These are phyloP conservation scores for Catharus ustulatus DNA, from an alignment of 2,797 vertebrate species.

Conservation along the genomic window DNA sequence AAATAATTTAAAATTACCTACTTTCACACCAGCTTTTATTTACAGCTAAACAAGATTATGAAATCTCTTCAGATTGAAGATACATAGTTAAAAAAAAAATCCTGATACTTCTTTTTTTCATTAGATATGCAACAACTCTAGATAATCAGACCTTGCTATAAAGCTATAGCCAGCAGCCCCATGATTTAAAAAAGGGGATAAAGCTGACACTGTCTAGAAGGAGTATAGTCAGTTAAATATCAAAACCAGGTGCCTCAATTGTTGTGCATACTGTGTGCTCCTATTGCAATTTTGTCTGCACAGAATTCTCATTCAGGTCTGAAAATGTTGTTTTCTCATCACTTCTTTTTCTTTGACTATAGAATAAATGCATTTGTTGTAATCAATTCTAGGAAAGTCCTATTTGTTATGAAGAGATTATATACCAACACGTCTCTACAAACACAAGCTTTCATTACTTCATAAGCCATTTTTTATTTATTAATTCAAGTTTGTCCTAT, in stretches of 20 bases:
- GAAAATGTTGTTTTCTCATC: not conserved
- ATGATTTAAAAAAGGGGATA: not conserved
- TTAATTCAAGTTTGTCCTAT: not conserved
- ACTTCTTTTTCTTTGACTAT: not conserved
- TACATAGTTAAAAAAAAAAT: not conserved
- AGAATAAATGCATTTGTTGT: constrained; percentile 13
- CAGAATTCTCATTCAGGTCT: not conserved
- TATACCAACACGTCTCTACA: not conserved
- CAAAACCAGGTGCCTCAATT: not conserved
- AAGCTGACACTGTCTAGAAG: not conserved
- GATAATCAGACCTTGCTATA: not conserved
- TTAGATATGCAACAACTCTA: not conserved
- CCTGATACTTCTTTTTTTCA: not conserved
- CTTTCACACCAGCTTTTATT: not conserved
- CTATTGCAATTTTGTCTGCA: not conserved
- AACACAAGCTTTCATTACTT: not conserved
- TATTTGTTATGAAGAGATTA: not conserved
- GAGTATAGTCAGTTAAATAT: not conserved
- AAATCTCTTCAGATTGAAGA: not conserved
- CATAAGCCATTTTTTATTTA: not conserved
- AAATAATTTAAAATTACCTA: not conserved
- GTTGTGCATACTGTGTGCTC: not conserved
- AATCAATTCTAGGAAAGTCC: not conserved
- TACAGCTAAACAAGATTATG: not conserved
- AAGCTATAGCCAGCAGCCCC: not conserved